Base-by-base conservation (phyloP, 2,113 vertebrate genomes). In the Gadus macrocephalus region DNA sequence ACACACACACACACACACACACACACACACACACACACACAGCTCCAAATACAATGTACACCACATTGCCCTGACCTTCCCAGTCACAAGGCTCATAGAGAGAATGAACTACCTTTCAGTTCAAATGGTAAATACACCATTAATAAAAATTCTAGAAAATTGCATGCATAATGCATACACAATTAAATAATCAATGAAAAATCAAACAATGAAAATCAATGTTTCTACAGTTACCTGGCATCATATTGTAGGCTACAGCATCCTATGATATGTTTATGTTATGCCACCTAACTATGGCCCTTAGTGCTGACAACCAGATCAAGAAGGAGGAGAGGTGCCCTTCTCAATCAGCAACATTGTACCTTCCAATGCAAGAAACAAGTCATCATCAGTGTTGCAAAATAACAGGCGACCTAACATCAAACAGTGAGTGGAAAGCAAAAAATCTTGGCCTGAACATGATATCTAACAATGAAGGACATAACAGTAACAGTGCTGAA, bases 41-140 rank as follows among this genome's bases (percentile, higher is more conserved):
- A 79, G 42, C 42, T 49, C 64, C 55, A 22, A 27, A 35, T 75
- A 75, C 20, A 53, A 56, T 20, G 53, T 25, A 31, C 2, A 55
- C 55, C 28, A 7, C 11, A 22, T 61, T 11, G 22, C 42, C 68
- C 14, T 27, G 15, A 25, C 9, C 4, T 58, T 17, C 16, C 15
- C 55, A 58, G 55, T 58, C 15, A n/a, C 14, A 35, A 35, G 31
- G 31, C 6, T 35, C 4, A 35, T 35, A 35, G 31, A 35, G 31
- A 35, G 31, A 35, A 4, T 4, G 0, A 35, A 4, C 31, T 7
- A 35, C 31, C 31, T 35, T 35, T 35, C 31, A 35, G 31, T 59
- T 16, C 19, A 59, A 59, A 17, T 59, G n/a, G 59, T 19, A 20
- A 19, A 3, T 19, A 3, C 19, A n/a, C n/a, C 59, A n/a, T 22